Evolutionary conservation across 92 coral and sea anemone genomes (phyloP).

Genomic region (Zoanthus sansibaricus): DNA sequence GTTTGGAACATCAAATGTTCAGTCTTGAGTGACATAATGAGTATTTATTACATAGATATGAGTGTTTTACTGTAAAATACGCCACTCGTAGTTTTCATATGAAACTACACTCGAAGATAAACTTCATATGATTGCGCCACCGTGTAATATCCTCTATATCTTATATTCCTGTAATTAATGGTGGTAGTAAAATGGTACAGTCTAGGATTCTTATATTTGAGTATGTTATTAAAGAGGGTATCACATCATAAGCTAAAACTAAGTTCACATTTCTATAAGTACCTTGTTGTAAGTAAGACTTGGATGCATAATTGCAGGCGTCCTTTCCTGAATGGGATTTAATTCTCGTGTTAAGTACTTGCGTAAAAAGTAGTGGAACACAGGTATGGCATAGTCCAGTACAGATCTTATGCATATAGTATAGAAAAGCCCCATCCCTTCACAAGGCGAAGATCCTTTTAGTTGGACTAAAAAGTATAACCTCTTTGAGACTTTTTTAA

Average conservation of each 20-base stretch:
- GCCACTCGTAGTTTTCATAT: no score
- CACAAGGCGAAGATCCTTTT: not conserved
- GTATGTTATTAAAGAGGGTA: constrained; percentile 12
- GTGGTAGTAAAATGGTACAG: not conserved
- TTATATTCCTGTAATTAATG: not conserved
- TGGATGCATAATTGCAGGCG: constrained; percentile 21
- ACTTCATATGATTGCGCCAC: no score
- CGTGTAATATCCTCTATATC: no score
- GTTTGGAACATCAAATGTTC: not conserved
- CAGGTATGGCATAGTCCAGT: constrained; percentile 25
- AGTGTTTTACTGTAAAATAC: no score
- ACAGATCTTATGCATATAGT: constrained; percentile 30
- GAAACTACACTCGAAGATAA: no score
- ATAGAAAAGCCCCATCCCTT: constrained; percentile 11
- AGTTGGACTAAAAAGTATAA: constrained; percentile 41
- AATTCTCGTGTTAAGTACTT: constrained; percentile 21
- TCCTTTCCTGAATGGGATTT: constrained; percentile 19
- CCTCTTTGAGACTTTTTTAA: not conserved
- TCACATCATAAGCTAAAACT: not conserved
- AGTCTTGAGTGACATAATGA: no score
- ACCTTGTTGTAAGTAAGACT: constrained; percentile 20
- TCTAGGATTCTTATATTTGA: no score
- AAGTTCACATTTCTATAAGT: not conserved
- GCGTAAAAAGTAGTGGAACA: constrained; percentile 7
- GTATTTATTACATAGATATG: not conserved